A percentile compares a stretch with the other conserved stretches of the same genome.
Evolutionary conservation across 2,113 vertebrate species (phyloP).

Genomic region (Neogobius melanostomus): DNA sequence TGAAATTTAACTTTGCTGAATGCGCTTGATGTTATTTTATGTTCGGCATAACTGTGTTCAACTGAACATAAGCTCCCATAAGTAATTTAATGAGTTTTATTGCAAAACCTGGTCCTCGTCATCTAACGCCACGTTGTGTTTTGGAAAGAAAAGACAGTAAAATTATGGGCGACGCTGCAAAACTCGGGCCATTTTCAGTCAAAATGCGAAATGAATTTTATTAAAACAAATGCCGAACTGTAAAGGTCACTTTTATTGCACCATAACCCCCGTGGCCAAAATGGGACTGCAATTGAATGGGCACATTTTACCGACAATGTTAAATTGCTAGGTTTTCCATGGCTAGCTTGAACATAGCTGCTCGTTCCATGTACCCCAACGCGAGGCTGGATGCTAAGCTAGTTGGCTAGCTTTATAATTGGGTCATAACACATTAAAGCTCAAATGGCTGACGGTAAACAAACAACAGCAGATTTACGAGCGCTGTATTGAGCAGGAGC

Average conservation of each 20-base stretch:
- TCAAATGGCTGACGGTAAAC: conserved; percentile 13
- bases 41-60: conserved; percentile 20
- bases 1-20: fast-evolving
- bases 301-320: background rate
- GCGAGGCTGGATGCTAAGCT: conserved; percentile 45
- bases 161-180: background rate
- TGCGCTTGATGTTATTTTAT: fast-evolving
- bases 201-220: fast-evolving
- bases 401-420: conserved; percentile 52
- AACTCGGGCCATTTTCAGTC: background rate
- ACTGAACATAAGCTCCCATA: background rate
- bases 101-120: background rate
- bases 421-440: conserved; percentile 37
- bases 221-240: conserved; percentile 22
- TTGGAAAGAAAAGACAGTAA: conserved; percentile 34
- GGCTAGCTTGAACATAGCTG: conserved; percentile 9
- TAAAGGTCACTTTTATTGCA: background rate
- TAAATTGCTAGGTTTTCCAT: conserved; percentile 13
- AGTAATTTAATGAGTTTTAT: conserved; percentile 4
- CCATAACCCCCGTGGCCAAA: fast-evolving
- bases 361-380: conserved; percentile 1
- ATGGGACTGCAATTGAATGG: fast-evolving
- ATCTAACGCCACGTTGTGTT: conserved; percentile 53
- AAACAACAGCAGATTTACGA: conserved; percentile 6
- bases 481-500: background rate